phyloP scores from a whole-genome alignment of 2,888 invertebrate species.

The Phorcus lineatus region DNA sequence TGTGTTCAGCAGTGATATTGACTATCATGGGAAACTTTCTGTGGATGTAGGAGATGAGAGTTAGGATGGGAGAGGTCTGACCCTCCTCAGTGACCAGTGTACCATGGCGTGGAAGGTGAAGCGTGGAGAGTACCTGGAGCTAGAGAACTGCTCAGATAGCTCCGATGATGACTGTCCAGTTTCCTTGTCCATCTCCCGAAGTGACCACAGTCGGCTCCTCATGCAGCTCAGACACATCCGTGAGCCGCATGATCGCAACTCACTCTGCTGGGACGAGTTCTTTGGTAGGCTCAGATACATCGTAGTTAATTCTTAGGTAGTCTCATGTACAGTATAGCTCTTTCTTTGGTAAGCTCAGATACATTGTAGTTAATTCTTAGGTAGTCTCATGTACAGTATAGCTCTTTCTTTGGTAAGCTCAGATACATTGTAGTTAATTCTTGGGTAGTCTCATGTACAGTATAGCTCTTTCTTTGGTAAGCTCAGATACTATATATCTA shows the following conservation, averaged over 20 bases:
- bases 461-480: constrained; percentile 45
- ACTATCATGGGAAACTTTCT: no score
- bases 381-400: not conserved
- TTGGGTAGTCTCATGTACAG: no score
- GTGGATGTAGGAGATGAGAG: no score
- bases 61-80: no score
- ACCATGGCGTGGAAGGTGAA: not conserved
- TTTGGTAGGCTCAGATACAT: constrained; percentile 43
- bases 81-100: no score
- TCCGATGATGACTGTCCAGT: not conserved
- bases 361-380: not conserved
- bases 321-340: no score
- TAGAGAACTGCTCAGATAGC: not conserved
- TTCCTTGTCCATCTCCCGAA: not conserved
- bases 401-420: no score
- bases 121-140: not conserved
- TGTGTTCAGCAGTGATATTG: no score
- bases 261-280: constrained; percentile 53
- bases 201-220: not conserved
- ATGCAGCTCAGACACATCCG: not conserved
- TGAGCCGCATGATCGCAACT: constrained; percentile 31
- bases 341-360: constrained; percentile 44
- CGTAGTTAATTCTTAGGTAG: not conserved
- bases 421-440: no score
- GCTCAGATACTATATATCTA: not conserved